Conservation (phyloP, 2,113 vertebrate genomes). For the Astur gentilis region DNA sequence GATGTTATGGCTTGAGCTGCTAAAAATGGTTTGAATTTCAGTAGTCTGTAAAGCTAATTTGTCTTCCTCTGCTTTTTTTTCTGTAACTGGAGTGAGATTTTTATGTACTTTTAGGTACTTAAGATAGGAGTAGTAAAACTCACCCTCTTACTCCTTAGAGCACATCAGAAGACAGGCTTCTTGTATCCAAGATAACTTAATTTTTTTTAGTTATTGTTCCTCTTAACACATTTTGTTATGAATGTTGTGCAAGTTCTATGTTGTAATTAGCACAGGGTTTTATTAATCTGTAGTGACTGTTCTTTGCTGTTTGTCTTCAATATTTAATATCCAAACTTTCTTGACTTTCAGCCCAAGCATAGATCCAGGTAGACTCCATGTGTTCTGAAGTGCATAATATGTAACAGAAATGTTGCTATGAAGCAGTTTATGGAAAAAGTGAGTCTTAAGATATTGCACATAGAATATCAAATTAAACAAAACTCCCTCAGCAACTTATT, state of each 20-base stretch:
- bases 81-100: background rate
- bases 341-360: background rate
- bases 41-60: background rate
- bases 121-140: background rate
- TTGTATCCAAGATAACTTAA: background rate
- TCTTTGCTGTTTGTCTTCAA: background rate
- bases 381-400: conserved; percentile 15
- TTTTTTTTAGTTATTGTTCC: background rate
- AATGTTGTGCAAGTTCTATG: background rate
- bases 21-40: background rate
- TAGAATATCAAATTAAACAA: background rate
- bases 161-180: background rate
- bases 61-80: background rate
- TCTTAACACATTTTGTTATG: background rate
- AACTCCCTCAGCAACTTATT: background rate
- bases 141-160: background rate
- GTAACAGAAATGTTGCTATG: background rate
- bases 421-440: background rate
- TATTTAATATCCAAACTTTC: background rate
- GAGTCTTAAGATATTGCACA: background rate
- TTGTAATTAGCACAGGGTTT: background rate
- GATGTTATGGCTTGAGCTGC: background rate
- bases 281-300: background rate
- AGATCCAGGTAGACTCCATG: background rate
- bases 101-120: background rate